Evolutionary conservation across 23 tunicate genomes (phyloP), one percentile per base, ranked within the genome.

Genomic region (Trididemnum miniatum): DNA sequence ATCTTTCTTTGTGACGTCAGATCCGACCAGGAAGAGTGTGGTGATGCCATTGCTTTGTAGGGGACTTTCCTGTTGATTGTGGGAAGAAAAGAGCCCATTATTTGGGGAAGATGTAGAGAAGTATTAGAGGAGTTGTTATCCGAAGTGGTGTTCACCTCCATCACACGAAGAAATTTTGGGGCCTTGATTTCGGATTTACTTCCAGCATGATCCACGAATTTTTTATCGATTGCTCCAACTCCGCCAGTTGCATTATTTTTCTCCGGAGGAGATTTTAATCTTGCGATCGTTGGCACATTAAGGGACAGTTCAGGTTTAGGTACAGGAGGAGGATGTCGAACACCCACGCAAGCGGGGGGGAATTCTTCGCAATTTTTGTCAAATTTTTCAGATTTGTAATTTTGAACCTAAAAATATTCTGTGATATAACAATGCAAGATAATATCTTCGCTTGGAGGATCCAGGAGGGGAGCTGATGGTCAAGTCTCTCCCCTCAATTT

Each of bases 21-120:
- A 82, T 82, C 86, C 3, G 71, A 51, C 86, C 86, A 82, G 1
- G 86, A 66, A 1, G 86, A 82, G 34, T 51, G 64, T 1, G 22
- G 1, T 12, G 36, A 35, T 35, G 40, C 67, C 5, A 30, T 54
- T 1, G 86, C n/a, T 2, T 44, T 44, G 15, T 49, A n/a, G 37
- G 67, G 67, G 2, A 28, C 29, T 54, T 52, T 71, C 2, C 86
- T 28, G 65, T 69, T 71, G n/a, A 28, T 79, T 28, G 67, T 52
- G 1, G 86, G 86, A 51, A 50, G 50, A 50, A 82, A 82, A 29
- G 86, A 82, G 27, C 51, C 71, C 79, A 82, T 82, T 0, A 82
- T 71, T 34, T 54, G 78, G 15, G 86, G 86, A 31, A 82, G 79
- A 23, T 82, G 62, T 34, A 82, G 37, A 31, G 79, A 23, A 4